Evolutionary conservation across 2,888 invertebrate species (phyloP), one percentile per base, ranked within the genome.

Genomic region (Catocala nupta): DNA sequence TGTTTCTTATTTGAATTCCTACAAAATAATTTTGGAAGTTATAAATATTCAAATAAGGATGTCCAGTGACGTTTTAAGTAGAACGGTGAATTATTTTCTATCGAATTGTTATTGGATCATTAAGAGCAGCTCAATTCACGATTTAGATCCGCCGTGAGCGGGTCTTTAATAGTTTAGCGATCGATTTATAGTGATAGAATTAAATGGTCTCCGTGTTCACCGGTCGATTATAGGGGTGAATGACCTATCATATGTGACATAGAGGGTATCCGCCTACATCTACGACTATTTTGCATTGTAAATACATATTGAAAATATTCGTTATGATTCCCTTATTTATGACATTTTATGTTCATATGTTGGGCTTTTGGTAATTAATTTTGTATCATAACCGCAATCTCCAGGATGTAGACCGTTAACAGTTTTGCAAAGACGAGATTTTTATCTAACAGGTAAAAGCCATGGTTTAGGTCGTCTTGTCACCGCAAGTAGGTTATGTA

Each of bases 291-390:
- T 82, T 77, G 78, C 73, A 82, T 65, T 70, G 61, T 73, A 75
- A 75, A 78, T 68, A 65, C 8, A 53, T 61, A 10, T 78, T 71
- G 75, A 72, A 80, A 73, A 82, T 75, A 79, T 78, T 78, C 69
- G 63, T 73, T 77, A 72, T 72, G 78, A 78, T 79, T 77, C 77
- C 77, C 75, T 80, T 83, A 83, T 86, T 85, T 84, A 87, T 80
- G 76, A 67, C 44, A 59, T 61, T 65, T 47, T 61, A 70, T 65
- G 58, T 44, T 49, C 55, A 66, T 71, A 57, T 65, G 68, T 50
- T 55, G 56, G 61, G 62, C 51, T 65, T 65, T 68, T 44, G 47
- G 67, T 42, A 55, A 59, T 66, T 49, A 55, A 59, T 44, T 67
- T 60, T 34, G 43, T 62, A 65, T 59, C 49, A 13, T 51, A 77